A percentile compares a stretch with the other conserved stretches of the same genome.
Conservation (phyloP, 2,888 invertebrate species). For the Phaonia tiefii region DNA sequence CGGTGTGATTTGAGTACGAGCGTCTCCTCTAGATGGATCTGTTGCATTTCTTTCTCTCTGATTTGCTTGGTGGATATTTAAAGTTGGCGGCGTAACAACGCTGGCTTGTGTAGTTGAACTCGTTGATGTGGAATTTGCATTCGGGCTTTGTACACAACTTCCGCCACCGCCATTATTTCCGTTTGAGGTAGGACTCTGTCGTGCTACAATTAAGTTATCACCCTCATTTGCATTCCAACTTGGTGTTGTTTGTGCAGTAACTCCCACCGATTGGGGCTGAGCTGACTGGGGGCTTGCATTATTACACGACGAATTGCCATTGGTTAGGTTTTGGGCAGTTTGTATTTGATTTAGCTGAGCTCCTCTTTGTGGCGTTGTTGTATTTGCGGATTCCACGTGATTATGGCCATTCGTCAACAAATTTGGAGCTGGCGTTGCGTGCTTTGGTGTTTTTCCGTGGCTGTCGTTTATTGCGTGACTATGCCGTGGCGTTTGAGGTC, state of each 20-base stretch:
- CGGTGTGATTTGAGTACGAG: slow-evolving; percentile 49
- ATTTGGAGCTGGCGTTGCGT: slow-evolving; percentile 67
- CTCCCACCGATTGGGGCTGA: slow-evolving; percentile 69
- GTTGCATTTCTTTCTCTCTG: slow-evolving; percentile 65
- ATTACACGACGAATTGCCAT: slow-evolving; percentile 68
- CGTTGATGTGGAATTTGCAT: slow-evolving; percentile 64
- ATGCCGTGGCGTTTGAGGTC: slow-evolving; percentile 64
- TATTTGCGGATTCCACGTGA: slow-evolving; percentile 54
- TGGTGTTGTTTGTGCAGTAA: slow-evolving; percentile 32
- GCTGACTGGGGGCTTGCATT: slow-evolving; percentile 70
- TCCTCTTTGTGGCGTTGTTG: slow-evolving; percentile 66
- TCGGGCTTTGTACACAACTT: slow-evolving; percentile 67
- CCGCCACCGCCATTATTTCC: slow-evolving; percentile 60
- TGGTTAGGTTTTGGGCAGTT: slow-evolving; percentile 74
- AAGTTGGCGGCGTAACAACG: slow-evolving; percentile 53
- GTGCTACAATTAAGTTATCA: slow-evolving; percentile 51
- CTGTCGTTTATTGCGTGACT: slow-evolving; percentile 51
- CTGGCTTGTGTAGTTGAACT: slow-evolving; percentile 50
- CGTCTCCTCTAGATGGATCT: slow-evolving; percentile 60
- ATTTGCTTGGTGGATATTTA: slow-evolving; percentile 61
- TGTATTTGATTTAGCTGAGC: slow-evolving; percentile 63
- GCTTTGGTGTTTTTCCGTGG: slow-evolving; percentile 73
- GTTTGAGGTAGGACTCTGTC: slow-evolving; percentile 68
- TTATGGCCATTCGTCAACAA: slow-evolving; percentile 68
- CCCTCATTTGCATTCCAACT: slow-evolving; percentile 66